A percentile compares a stretch with the other conserved stretches of the same genome.
These are phyloP conservation scores for Dusona sp. DNA, from an alignment of 2,888 invertebrate species.

Conservation along the genomic window DNA sequence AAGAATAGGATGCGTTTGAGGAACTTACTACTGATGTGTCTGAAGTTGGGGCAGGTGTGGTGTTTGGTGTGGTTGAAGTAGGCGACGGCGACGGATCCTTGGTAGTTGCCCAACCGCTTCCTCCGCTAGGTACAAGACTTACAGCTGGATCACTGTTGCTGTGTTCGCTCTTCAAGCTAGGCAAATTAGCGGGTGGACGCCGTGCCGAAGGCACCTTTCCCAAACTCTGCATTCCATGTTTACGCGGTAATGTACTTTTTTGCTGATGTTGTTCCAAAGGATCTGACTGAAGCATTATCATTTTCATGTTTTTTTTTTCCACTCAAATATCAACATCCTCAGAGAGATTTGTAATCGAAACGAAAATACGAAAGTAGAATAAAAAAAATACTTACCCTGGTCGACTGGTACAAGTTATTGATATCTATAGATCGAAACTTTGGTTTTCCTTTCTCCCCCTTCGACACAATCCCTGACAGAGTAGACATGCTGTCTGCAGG, in stretches of 20 bases:
- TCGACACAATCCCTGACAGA: slow-evolving; percentile 95
- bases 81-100: slow-evolving; percentile 85
- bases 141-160: slow-evolving; percentile 92
- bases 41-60: slow-evolving; percentile 80
- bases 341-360: background rate
- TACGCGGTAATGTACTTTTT: slow-evolving; percentile 95
- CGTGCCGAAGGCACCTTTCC: slow-evolving; percentile 99
- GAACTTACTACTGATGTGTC: slow-evolving; percentile 80
- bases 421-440: slow-evolving; percentile 99
- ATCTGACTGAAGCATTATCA: slow-evolving; percentile 88
- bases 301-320: background rate
- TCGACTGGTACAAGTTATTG: slow-evolving; percentile 97
- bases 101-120: slow-evolving; percentile 91
- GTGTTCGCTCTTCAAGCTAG: slow-evolving; percentile 99
- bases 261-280: slow-evolving; percentile 94
- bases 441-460: slow-evolving; percentile 96
- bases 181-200: slow-evolving; percentile 99
- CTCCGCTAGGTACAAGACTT: slow-evolving; percentile 92
- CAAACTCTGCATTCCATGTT: slow-evolving; percentile 99
- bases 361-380: background rate
- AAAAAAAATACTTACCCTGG: slow-evolving; percentile 87
- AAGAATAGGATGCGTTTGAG: background rate
- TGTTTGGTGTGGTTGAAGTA: slow-evolving; percentile 79
- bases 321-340: background rate
- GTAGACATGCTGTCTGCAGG: slow-evolving; percentile 98